Percentiles rank a stretch among this genome's conserved stretches.
Evolutionary conservation across 2,888 invertebrate species (phyloP).

Genomic region (Drosophila monieri): DNA sequence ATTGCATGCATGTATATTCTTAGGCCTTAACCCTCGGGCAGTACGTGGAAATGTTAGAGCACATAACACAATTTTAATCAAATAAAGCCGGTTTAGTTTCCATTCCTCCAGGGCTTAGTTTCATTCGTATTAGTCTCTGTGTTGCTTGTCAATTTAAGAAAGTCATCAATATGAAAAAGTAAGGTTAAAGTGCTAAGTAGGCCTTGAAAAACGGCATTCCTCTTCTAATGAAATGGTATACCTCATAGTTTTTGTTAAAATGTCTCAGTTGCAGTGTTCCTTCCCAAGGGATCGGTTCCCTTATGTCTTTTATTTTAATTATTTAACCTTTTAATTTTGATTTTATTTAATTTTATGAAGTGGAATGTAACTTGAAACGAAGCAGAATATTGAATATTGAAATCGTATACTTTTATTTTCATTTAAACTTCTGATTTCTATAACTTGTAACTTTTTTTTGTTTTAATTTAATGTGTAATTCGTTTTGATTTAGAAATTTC

Average conservation of each 20-base stretch:
- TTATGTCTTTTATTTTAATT: too few relatives aligned
- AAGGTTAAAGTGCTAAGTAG: background rate
- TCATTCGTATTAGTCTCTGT: background rate
- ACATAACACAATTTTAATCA: conserved; percentile 17
- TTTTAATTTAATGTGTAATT: too few relatives aligned
- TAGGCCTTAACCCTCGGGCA: conserved; percentile 15
- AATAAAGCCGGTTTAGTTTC: conserved; percentile 4
- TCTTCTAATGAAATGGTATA: background rate
- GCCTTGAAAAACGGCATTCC: background rate
- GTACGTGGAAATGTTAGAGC: background rate
- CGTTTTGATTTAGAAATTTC: too few relatives aligned
- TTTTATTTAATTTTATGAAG: too few relatives aligned
- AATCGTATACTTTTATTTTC: too few relatives aligned
- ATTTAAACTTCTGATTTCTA: too few relatives aligned
- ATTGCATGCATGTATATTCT: conserved; percentile 23
- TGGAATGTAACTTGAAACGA: too few relatives aligned
- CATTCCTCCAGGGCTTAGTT: background rate
- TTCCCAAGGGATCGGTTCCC: background rate
- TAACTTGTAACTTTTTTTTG: too few relatives aligned
- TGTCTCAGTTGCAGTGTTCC: background rate
- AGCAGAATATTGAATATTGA: too few relatives aligned
- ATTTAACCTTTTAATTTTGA: too few relatives aligned
- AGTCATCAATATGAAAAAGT: background rate
- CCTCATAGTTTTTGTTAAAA: background rate
- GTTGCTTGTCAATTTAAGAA: background rate